These are phyloP conservation scores for Diaphora mendica DNA, from an alignment of 2,888 invertebrate species.

Conservation along the genomic window DNA sequence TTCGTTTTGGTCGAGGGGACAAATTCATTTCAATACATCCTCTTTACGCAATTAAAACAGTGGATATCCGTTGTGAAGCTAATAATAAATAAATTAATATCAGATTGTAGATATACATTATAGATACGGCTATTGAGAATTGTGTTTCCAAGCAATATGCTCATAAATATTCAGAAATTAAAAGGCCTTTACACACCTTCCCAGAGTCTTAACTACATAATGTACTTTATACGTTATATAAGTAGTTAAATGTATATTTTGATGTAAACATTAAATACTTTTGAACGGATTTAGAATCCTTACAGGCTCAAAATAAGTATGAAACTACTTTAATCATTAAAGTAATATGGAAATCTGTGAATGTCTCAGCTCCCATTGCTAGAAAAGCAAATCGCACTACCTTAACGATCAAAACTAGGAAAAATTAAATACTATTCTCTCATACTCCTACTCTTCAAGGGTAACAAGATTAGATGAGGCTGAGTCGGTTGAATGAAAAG, in stretches of 20 bases:
- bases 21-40: background rate
- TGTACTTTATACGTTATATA: background rate
- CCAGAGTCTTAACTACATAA: background rate
- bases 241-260: no score
- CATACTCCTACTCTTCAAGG: no score
- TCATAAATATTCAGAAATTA: constrained; percentile 1
- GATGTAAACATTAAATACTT: background rate
- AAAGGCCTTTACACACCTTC: background rate
- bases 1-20: background rate
- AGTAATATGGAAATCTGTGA: background rate
- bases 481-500: no score
- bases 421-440: no score
- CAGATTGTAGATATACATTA: background rate
- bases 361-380: background rate
- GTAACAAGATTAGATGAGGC: no score
- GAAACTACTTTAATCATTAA: background rate
- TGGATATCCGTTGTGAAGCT: background rate
- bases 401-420: no score
- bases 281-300: background rate
- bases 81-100: no score
- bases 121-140: background rate
- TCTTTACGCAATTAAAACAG: background rate
- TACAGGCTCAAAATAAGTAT: background rate
- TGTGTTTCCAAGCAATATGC: background rate
- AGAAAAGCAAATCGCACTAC: background rate